phyloP scores from a whole-genome alignment of 2,113 vertebrate genomes.

The Paraplagusia blochii region DNA sequence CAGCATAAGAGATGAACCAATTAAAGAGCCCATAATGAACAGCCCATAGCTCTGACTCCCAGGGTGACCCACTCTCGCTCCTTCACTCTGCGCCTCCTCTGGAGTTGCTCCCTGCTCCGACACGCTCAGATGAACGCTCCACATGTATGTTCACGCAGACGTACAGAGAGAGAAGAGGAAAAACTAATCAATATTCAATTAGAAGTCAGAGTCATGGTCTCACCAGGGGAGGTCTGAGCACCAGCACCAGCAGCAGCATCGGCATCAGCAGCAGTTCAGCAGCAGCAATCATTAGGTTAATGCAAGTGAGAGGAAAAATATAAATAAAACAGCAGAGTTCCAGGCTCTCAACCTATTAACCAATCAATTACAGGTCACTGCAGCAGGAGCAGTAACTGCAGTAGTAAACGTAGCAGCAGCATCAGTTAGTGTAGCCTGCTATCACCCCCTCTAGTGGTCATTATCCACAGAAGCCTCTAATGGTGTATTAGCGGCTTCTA shows the following conservation, averaged over 20 bases:
- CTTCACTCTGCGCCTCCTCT: neutral
- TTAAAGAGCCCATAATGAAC: neutral
- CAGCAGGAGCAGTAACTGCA: conserved; percentile 36
- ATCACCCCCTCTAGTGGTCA: conserved; percentile 29
- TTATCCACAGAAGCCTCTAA: conserved; percentile 38
- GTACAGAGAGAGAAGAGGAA: conserved; percentile 23
- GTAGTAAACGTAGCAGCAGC: conserved; percentile 11
- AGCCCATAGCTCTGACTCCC: neutral
- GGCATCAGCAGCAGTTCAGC: conserved; percentile 24
- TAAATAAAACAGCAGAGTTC: conserved; percentile 39
- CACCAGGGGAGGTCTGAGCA: conserved; percentile 19
- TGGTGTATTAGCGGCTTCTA: conserved; percentile 31
- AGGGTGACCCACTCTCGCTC: neutral
- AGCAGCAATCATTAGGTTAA: neutral
- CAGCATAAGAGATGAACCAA: neutral
- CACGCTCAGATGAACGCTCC: conserved; percentile 4
- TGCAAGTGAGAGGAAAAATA: too few relatives aligned
- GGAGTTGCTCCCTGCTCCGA: neutral
- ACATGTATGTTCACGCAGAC: conserved; percentile 1
- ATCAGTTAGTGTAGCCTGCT: conserved; percentile 33
- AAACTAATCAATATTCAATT: conserved; percentile 72
- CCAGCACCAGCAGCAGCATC: conserved; percentile 22
- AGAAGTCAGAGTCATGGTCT: conserved; percentile 36
- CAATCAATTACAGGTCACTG: conserved; percentile 28
- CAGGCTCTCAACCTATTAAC: conserved; percentile 39